Conservation (phyloP, 1,140 invertebrate genomes). For the Nasonia giraulti region DNA sequence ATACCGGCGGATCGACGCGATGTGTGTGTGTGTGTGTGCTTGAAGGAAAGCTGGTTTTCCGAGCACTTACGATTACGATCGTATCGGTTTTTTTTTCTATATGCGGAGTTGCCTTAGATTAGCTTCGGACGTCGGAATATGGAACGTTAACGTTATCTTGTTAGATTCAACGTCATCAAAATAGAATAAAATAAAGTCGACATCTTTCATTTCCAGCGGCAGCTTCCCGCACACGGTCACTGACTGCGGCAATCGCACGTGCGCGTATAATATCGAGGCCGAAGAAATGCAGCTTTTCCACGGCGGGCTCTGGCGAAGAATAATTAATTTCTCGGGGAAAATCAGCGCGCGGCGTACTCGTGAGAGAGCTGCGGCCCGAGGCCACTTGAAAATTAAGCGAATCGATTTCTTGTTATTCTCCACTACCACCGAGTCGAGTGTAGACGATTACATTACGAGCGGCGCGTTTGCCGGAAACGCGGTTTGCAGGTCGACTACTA, state of each 20-base stretch:
- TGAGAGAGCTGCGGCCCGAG: background rate
- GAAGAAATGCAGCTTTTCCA: background rate
- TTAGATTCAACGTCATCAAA: too few species aligned
- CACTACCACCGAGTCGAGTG: background rate
- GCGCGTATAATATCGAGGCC: background rate
- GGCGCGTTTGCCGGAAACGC: conserved; percentile 6
- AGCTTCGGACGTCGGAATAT: too few species aligned
- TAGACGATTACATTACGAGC: conserved; percentile 23
- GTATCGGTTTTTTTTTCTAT: too few species aligned
- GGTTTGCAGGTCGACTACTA: conserved; percentile 31
- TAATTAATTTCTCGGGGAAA: conserved; percentile 22
- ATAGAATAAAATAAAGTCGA: too few species aligned
- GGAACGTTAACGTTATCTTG: too few species aligned
- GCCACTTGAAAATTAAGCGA: conserved; percentile 39
- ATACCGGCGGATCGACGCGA: too few species aligned
- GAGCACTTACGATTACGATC: background rate
- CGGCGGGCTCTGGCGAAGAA: background rate
- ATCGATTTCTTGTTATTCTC: conserved; percentile 32
- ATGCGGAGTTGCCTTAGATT: too few species aligned
- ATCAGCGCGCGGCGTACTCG: background rate
- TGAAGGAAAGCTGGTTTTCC: background rate
- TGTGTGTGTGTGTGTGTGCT: too few species aligned
- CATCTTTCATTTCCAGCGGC: too few species aligned
- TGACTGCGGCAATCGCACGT: too few species aligned
- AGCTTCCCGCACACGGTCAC: too few species aligned